Evolutionary conservation across 2,888 invertebrate species (phyloP).

Genomic region (Morinoia aosen): DNA sequence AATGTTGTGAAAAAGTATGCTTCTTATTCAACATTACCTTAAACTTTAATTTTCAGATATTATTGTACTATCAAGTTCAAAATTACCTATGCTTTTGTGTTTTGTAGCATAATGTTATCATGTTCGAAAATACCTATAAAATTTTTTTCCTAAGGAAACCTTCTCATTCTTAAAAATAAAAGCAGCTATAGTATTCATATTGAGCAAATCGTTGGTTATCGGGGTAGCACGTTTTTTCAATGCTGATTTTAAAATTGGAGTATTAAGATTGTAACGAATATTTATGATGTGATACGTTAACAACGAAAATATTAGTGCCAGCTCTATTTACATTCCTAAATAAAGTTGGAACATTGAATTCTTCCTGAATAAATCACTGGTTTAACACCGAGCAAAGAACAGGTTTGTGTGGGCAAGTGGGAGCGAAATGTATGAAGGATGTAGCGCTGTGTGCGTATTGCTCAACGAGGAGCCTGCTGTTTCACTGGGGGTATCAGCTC

Average conservation of each 20-base stretch:
- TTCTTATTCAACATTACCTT: background rate
- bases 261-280: background rate
- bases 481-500: too few relatives aligned
- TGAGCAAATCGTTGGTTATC: background rate
- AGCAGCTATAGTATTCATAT: background rate
- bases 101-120: too few relatives aligned
- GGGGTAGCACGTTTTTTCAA: background rate
- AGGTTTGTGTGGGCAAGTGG: too few relatives aligned
- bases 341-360: background rate
- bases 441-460: too few relatives aligned
- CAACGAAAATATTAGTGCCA: background rate
- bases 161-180: background rate
- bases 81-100: too few relatives aligned
- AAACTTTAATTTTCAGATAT: background rate
- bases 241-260: background rate
- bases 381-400: too few relatives aligned
- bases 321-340: background rate
- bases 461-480: too few relatives aligned
- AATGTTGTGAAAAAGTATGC: background rate
- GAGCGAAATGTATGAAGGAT: too few relatives aligned
- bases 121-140: background rate
- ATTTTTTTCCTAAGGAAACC: background rate
- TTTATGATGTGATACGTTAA: background rate
- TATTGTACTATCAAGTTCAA: too few relatives aligned
- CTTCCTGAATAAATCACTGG: too few relatives aligned